Conservation (phyloP, 2,888 invertebrate genomes). For the Synergus laeviventris region DNA sequence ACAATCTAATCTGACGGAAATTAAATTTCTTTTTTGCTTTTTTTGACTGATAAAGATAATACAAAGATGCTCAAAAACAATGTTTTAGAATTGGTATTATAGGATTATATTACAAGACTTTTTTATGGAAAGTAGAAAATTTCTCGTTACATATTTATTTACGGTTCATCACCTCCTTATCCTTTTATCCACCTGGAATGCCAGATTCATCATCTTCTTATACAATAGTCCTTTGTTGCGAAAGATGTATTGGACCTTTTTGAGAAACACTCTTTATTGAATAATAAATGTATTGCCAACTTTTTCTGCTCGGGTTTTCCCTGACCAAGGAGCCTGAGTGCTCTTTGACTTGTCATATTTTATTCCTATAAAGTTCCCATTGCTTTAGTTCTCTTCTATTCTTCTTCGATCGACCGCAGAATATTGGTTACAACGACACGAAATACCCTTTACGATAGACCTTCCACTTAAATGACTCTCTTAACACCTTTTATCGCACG, state of each 20-base stretch:
- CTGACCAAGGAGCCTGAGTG: constrained; percentile 41
- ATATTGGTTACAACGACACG: constrained; percentile 51
- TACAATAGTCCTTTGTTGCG: constrained; percentile 10
- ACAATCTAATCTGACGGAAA: too few relatives aligned
- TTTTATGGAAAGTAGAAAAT: neutral
- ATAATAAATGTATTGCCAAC: constrained; percentile 11
- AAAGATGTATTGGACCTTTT: constrained; percentile 11
- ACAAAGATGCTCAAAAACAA: too few relatives aligned
- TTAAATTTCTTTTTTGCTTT: too few relatives aligned
- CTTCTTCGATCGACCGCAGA: constrained; percentile 39
- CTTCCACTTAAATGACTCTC: constrained; percentile 48
- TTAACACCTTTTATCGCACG: constrained; percentile 47
- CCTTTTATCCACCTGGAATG: neutral
- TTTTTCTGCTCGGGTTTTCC: neutral
- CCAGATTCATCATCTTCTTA: neutral
- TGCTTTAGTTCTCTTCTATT: neutral
- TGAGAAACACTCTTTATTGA: constrained; percentile 4
- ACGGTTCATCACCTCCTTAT: neutral
- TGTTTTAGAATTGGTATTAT: too few relatives aligned
- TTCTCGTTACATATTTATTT: neutral
- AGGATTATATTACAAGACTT: too few relatives aligned
- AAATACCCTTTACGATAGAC: constrained; percentile 47
- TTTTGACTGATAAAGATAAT: too few relatives aligned
- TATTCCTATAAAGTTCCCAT: constrained; percentile 1
- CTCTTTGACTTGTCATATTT: constrained; percentile 23